Conservation (phyloP, 2,797 vertebrate species). For the Hemitrygon akajei region DNA sequence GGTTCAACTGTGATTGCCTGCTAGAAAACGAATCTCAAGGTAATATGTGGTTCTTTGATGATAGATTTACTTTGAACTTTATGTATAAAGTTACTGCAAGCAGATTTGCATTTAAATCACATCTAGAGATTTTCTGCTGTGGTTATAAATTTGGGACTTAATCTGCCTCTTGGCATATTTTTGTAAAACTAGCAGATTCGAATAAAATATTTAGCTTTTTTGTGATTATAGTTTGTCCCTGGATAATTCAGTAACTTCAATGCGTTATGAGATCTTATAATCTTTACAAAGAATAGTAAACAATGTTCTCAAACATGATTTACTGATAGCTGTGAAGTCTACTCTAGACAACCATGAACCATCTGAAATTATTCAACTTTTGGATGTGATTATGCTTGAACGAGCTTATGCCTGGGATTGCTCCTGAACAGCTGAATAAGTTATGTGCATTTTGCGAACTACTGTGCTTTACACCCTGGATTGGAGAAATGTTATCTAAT, state of each 20-base stretch:
- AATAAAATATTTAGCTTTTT: background rate
- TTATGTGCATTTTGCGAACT: too few species aligned
- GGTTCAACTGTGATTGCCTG: too few species aligned
- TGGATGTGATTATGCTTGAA: too few species aligned
- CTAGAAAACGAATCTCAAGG: too few species aligned
- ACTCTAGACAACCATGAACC: background rate
- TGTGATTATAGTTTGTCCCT: background rate
- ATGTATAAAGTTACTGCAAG: background rate
- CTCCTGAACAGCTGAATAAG: too few species aligned
- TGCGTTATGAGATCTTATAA: background rate
- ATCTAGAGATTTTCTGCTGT: background rate
- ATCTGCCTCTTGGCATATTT: background rate
- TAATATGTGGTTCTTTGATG: too few species aligned
- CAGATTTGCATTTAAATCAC: background rate
- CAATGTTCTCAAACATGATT: background rate
- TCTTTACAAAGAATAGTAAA: too few species aligned
- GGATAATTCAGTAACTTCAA: background rate
- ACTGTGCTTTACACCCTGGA: too few species aligned
- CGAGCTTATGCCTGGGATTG: too few species aligned
- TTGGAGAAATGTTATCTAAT: too few species aligned
- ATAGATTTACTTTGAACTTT: too few species aligned
- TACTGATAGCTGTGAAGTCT: background rate
- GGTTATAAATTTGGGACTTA: background rate
- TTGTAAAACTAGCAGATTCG: background rate
- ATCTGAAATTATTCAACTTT: background rate